These are phyloP conservation scores for Acridotheres tristis DNA, from an alignment of 2,797 vertebrate species.

Conservation along the genomic window DNA sequence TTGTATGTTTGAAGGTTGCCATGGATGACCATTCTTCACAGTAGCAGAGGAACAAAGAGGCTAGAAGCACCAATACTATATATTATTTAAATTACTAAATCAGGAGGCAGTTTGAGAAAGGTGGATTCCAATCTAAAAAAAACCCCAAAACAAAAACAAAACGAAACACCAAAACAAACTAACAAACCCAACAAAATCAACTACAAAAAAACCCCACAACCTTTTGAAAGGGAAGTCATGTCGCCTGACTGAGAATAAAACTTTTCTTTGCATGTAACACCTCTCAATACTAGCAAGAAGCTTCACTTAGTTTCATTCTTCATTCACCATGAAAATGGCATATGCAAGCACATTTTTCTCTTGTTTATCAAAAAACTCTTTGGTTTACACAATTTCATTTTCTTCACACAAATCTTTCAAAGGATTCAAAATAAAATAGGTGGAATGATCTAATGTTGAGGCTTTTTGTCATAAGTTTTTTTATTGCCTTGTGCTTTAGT, in stretches of 20 bases:
- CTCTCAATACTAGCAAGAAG: not conserved
- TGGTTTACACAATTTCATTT: not conserved
- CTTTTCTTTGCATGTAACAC: not conserved
- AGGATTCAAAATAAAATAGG: not conserved
- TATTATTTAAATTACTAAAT: not conserved
- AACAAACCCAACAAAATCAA: not conserved
- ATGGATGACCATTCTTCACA: not conserved
- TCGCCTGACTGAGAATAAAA: not conserved
- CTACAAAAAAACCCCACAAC: not conserved
- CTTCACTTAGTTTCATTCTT: not conserved
- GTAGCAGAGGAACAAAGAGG: not conserved
- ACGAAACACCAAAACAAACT: not conserved
- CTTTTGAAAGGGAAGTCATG: not conserved
- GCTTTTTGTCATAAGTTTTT: rapidly evolving
- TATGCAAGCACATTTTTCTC: not conserved
- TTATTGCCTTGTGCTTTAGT: not conserved
- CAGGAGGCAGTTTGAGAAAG: not conserved
- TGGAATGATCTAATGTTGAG: not conserved
- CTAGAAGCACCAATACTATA: not conserved
- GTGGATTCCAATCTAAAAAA: not conserved
- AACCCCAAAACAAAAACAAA: not conserved
- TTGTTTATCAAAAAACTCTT: not conserved
- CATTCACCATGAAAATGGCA: not conserved
- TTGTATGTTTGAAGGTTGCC: not conserved
- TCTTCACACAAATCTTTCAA: not conserved